Percentiles rank a stretch among this genome's conserved stretches.
These are phyloP conservation scores for Hydrolagus affinis DNA, from an alignment of 2,113 vertebrate genomes.

Conservation along the genomic window DNA sequence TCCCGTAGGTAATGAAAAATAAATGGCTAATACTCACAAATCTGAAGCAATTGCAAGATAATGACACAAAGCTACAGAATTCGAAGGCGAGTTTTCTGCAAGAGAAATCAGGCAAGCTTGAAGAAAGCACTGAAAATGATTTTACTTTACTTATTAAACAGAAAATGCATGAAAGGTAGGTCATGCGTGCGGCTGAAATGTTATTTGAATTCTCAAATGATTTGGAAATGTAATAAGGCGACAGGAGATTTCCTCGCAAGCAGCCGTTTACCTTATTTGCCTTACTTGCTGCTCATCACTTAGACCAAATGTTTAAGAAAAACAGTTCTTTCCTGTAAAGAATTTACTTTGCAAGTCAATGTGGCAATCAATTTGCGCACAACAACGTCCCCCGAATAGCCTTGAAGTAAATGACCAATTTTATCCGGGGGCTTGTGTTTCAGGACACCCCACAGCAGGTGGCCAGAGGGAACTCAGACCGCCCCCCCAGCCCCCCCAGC, in stretches of 20 bases:
- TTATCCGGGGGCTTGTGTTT: not conserved
- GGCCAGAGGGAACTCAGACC: no score
- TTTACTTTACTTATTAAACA: conserved; percentile 4
- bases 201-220: not conserved
- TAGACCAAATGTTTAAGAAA: not conserved
- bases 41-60: conserved; percentile 12
- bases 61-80: not conserved
- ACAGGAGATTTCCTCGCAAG: no score
- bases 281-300: not conserved
- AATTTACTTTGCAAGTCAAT: no score
- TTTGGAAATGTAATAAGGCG: not conserved
- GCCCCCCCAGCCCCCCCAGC: no score
- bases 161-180: conserved; percentile 17
- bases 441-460: not conserved
- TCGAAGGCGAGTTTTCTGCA: no score
- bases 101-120: not conserved
- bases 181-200: not conserved
- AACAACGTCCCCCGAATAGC: no score
- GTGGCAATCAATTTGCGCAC: no score
- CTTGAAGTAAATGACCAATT: no score
- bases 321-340: no score
- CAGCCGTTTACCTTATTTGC: no score
- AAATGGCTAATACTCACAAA: not conserved
- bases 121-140: not conserved
- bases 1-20: not conserved